Conservation (phyloP, 2,113 vertebrate species). For the Mobula birostris region DNA sequence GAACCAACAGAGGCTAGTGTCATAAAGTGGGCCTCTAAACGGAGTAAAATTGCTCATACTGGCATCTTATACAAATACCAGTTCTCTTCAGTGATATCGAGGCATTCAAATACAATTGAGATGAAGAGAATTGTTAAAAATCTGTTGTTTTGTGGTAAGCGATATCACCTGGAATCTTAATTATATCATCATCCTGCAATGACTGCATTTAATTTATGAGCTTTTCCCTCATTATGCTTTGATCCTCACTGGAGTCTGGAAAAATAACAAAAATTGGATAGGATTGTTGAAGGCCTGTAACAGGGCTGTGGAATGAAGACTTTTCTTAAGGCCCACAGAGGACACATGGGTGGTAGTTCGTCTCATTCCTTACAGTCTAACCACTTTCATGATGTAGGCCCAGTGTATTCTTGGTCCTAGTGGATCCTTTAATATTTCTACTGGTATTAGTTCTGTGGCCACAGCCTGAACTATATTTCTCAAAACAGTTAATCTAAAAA, state of each 20-base stretch:
- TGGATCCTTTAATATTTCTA: background rate
- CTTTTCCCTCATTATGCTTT: background rate
- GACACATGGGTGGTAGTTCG: background rate
- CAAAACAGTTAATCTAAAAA: background rate
- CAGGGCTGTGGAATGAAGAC: background rate
- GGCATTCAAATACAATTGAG: background rate
- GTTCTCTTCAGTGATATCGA: background rate
- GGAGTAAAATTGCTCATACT: background rate
- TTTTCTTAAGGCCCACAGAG: background rate
- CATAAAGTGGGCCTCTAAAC: background rate
- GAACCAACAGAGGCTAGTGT: background rate
- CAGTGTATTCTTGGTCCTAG: background rate
- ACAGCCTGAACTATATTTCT: background rate
- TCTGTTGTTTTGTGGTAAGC: background rate
- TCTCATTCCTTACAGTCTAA: background rate
- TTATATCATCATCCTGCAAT: background rate
- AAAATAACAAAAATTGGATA: background rate
- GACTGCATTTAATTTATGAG: background rate
- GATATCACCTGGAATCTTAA: background rate
- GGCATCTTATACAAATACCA: background rate
- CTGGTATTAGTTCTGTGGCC: background rate
- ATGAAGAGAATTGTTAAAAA: background rate
- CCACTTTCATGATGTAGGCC: background rate
- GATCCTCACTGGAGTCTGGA: background rate
- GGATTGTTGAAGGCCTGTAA: background rate